Base-by-base conservation (phyloP, 2,888 invertebrate genomes). In the Cancer borealis region DNA sequence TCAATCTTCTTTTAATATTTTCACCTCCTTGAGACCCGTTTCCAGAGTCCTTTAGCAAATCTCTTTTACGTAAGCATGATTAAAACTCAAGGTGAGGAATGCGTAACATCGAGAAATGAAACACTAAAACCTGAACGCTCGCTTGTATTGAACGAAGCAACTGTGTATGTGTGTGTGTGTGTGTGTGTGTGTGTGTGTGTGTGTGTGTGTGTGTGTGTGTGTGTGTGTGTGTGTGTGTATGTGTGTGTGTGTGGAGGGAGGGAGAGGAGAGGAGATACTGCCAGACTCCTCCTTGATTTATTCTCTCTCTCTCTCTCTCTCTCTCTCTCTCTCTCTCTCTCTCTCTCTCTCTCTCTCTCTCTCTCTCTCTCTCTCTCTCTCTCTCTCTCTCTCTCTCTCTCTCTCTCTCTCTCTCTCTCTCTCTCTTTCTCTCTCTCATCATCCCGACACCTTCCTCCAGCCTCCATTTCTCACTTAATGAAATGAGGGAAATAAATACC, bases 331-430 rank as follows among this genome's bases (percentile, higher is more conserved):
- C 73, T 73, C 26, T 26, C 26, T 73, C 73, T 73, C 73, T 73
- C n/a, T 73, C 73, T n/a, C 26, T 26, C 26, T 73, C 73, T 73
- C 73, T 26, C n/a, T 73, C 73, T 73, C 73, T 73, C 73, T 73
- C 73, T 73, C 73, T 73, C 73, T n/a, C 73, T 73, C 73, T 73
- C 39, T 39, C 39, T 39, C 39, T 39, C 39, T n/a, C 73, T 73
- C 26, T 26, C 26, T 73, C 73, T 73, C 73, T 73, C n/a, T 73
- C 73, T n/a, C 26, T 26, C 26, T 73, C 73, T 73, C 73, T 26
- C n/a, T 73, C 73, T 73, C 73, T 73, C 73, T 73, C 73, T 73
- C 73, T 73, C 73, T n/a, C 73, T 73, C 73, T 73, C 73, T 73
- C 73, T 73, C 73, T 73, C 66, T 73, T 26, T 73, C n/a, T 73